Conservation (phyloP, 2,888 invertebrate species). For the Trypoxylon attenuatum region DNA sequence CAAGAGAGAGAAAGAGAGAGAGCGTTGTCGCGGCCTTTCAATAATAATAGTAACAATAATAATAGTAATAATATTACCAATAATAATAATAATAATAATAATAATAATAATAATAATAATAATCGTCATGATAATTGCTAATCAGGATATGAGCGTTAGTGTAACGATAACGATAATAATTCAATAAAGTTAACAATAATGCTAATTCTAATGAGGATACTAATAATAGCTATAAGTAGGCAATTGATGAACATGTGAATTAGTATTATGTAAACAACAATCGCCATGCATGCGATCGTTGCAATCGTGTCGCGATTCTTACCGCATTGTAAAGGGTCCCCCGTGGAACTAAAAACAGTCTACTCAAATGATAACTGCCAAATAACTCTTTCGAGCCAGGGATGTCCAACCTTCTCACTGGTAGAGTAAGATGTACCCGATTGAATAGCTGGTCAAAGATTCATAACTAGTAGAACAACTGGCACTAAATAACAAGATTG, state of each 20-base stretch:
- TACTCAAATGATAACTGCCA: constrained; percentile 68
- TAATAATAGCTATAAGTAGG: constrained; percentile 4
- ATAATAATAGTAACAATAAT: constrained; percentile 47
- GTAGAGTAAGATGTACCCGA: constrained; percentile 25
- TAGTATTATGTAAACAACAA: constrained; percentile 28
- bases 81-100: constrained; percentile 38
- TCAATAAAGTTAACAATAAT: constrained; percentile 29
- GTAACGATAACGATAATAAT: constrained; percentile 10
- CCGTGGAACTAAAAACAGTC: constrained; percentile 55
- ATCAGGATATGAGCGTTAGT: not conserved
- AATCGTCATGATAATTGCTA: constrained; percentile 9
- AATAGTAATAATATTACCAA: constrained; percentile 39
- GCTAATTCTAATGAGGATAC: constrained; percentile 23
- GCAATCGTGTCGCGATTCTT: constrained; percentile 34
- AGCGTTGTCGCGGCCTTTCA: constrained; percentile 58
- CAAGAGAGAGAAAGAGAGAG: constrained; percentile 24
- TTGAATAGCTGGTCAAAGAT: no score
- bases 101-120: constrained; percentile 36
- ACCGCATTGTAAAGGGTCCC: constrained; percentile 31
- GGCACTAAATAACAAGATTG: no score
- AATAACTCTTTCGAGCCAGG: constrained; percentile 52
- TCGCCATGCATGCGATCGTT: constrained; percentile 34
- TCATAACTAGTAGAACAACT: no score
- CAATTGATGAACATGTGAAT: constrained; percentile 13
- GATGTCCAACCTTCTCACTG: constrained; percentile 46